Evolutionary conservation across 2,888 invertebrate genomes (phyloP).

Genomic region (Spilosoma lubricipeda): DNA sequence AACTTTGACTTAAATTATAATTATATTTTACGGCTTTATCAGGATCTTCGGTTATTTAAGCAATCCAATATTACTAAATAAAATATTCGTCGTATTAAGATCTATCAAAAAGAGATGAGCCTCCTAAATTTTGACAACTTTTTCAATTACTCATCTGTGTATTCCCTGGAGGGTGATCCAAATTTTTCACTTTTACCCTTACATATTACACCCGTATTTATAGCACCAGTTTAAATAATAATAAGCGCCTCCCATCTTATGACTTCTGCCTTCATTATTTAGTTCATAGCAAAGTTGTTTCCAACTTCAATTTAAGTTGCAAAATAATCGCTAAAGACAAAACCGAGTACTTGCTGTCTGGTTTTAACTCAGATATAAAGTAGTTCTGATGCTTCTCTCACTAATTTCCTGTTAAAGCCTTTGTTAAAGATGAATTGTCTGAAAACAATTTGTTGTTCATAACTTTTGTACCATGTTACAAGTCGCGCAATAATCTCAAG

Average conservation of each 20-base stretch:
- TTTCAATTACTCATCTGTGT: constrained; percentile 1
- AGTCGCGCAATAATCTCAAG: not conserved
- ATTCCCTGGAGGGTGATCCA: not conserved
- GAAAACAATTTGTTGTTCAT: not conserved
- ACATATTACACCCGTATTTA: constrained; percentile 3
- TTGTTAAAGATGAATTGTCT: constrained; percentile 10
- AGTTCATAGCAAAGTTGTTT: constrained; percentile 36
- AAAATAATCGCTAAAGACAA: constrained; percentile 39
- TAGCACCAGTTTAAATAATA: constrained; percentile 6
- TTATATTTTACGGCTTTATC: not conserved
- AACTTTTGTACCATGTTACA: not conserved
- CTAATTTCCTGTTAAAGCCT: constrained; percentile 25
- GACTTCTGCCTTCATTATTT: constrained; percentile 27
- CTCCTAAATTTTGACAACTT: not conserved
- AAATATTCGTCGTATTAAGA: not conserved
- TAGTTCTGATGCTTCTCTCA: constrained; percentile 39
- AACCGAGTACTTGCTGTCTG: constrained; percentile 31
- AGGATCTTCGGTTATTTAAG: not conserved
- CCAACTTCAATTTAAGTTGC: constrained; percentile 48
- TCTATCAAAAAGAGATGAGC: not conserved
- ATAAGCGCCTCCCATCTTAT: constrained; percentile 13
- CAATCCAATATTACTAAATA: not conserved
- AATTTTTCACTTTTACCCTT: not conserved
- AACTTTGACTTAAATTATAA: too few relatives aligned
- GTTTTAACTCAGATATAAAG: constrained; percentile 47